These are phyloP conservation scores for Germaria angustata DNA, from an alignment of 2,888 invertebrate species.

Conservation along the genomic window DNA sequence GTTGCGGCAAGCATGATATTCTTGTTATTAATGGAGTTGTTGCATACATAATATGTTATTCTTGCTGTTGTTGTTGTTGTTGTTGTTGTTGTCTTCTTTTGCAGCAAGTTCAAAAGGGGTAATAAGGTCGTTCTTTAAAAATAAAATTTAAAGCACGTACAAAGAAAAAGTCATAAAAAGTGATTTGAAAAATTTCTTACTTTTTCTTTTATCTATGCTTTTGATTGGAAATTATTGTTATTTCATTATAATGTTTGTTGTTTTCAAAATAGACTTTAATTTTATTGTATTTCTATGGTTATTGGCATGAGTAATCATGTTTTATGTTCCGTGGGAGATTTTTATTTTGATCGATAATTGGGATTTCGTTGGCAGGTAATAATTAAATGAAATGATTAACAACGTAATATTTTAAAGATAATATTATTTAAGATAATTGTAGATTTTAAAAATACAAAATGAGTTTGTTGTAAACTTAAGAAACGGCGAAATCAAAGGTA, in stretches of 20 bases:
- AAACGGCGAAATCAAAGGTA: too few relatives aligned
- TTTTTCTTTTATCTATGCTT: constrained; percentile 13
- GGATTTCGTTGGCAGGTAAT: constrained; percentile 25
- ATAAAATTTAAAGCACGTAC: constrained; percentile 1
- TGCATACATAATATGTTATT: background rate
- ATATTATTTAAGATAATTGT: background rate
- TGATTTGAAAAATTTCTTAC: background rate
- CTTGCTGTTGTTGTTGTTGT: background rate
- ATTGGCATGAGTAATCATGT: constrained; percentile 46
- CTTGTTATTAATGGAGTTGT: constrained; percentile 15
- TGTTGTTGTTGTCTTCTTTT: constrained; percentile 8
- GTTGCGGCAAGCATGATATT: constrained; percentile 56
- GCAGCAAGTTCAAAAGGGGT: constrained; percentile 18
- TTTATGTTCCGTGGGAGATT: constrained; percentile 31
- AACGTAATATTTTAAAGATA: background rate
- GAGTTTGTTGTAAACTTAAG: background rate
- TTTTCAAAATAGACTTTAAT: background rate
- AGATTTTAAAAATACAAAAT: background rate
- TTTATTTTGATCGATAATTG: background rate
- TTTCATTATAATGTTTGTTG: background rate
- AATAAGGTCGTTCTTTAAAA: constrained; percentile 37
- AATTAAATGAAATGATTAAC: background rate
- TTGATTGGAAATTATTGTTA: constrained; percentile 12
- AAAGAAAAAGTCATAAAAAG: too few relatives aligned
- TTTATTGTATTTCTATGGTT: constrained; percentile 26